Evolutionary conservation across 2,113 vertebrate species (phyloP).

Genomic region (Tinamus guttatus): DNA sequence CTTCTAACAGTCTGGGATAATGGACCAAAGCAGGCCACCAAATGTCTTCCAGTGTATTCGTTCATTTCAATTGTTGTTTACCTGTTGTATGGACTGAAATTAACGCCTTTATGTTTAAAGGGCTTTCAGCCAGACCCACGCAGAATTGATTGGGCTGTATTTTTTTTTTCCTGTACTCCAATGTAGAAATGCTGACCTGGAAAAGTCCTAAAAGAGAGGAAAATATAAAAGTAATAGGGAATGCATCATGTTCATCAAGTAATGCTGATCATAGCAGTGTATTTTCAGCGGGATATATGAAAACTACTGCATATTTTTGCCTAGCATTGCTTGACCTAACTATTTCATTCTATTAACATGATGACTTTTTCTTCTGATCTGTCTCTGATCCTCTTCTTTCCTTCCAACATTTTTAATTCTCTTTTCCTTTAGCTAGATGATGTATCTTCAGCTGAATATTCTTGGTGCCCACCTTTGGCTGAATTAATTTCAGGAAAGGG

Average conservation of each 20-base stretch:
- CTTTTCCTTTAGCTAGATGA: slow-evolving; percentile 75
- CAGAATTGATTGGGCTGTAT: not conserved
- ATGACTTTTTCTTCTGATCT: not conserved
- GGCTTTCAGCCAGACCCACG: not conserved
- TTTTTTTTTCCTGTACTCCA: not conserved
- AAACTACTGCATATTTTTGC: not conserved
- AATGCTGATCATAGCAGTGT: not conserved
- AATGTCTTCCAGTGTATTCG: not conserved
- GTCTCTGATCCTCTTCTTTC: not conserved
- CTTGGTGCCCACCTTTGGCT: slow-evolving; percentile 80
- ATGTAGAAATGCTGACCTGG: not conserved
- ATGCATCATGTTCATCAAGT: not conserved
- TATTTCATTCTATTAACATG: not conserved
- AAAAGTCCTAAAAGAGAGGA: not conserved
- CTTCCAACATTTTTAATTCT: not conserved
- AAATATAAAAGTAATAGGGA: not conserved
- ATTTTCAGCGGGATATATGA: not conserved
- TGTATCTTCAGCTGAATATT: slow-evolving; percentile 66
- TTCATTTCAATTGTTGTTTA: not conserved
- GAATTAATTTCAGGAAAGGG: slow-evolving; percentile 84
- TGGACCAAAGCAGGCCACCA: not conserved
- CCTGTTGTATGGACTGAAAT: not conserved
- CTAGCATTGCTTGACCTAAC: not conserved
- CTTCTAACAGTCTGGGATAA: not conserved
- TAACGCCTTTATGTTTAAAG: not conserved